A percentile compares a stretch with the other conserved stretches of the same genome.
phyloP scores from a whole-genome alignment of 2,888 invertebrate species.

The Cataglyphis cursor region DNA sequence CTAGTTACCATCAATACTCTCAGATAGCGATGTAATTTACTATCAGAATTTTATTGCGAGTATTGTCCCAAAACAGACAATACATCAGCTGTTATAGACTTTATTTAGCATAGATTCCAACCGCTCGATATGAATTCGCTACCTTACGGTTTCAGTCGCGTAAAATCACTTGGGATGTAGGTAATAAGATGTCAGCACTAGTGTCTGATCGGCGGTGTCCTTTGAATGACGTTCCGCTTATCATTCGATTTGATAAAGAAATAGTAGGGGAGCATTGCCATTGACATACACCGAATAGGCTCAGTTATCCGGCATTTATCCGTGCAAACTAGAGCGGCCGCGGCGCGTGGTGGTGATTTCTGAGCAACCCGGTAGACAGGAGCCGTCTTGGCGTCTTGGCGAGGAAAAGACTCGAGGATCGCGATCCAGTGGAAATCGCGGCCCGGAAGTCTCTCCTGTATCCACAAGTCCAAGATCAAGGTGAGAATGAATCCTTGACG shows the following conservation, averaged over 20 bases:
- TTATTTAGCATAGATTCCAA: conserved; percentile 64
- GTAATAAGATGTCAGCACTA: conserved; percentile 79
- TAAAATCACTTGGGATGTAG: conserved; percentile 3
- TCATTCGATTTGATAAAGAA: conserved; percentile 81
- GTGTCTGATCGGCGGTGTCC: conserved; percentile 71
- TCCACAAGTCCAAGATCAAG: conserved; percentile 78
- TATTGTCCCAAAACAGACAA: background rate
- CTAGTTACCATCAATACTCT: background rate
- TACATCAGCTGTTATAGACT: background rate
- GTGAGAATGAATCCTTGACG: conserved; percentile 67
- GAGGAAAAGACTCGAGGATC: conserved; percentile 71
- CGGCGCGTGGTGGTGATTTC: conserved; percentile 68
- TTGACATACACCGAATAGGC: conserved; percentile 76
- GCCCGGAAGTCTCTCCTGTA: conserved; percentile 77
- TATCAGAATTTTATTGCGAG: background rate
- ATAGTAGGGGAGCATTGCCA: conserved; percentile 81
- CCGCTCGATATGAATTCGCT: conserved; percentile 33
- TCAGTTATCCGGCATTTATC: conserved; percentile 85
- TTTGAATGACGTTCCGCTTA: conserved; percentile 81
- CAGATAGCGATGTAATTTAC: background rate
- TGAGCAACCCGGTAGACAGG: conserved; percentile 53
- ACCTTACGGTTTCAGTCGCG: conserved; percentile 47
- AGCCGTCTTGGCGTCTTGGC: conserved; percentile 48
- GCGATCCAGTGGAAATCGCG: conserved; percentile 76
- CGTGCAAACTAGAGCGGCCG: conserved; percentile 80